Percentiles rank a stretch among this genome's conserved stretches.
phyloP scores from a whole-genome alignment of 2,113 vertebrate genomes.

The Corythaeola cristata region DNA sequence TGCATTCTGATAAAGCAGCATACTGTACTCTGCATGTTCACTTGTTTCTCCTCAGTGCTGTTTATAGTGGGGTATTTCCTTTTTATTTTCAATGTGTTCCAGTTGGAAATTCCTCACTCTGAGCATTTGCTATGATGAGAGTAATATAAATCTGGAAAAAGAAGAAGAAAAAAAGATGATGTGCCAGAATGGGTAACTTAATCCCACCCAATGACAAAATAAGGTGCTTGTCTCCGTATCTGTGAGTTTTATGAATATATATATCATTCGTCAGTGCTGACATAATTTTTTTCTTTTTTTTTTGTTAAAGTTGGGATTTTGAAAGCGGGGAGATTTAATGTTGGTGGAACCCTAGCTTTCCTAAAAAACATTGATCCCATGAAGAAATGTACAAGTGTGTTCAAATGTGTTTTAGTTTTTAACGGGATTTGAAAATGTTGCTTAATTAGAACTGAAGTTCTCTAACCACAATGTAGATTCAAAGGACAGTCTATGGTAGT shows the following conservation, averaged over 20 bases:
- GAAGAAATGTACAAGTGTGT: background rate
- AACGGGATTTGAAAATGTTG: background rate
- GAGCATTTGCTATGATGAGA: conserved; percentile 12
- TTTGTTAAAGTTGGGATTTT: background rate
- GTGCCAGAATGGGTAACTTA: conserved; percentile 29
- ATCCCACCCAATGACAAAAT: conserved; percentile 13
- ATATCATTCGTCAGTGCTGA: background rate
- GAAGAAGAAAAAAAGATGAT: background rate
- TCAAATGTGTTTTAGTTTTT: background rate
- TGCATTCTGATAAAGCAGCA: background rate
- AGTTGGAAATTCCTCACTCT: conserved; percentile 40
- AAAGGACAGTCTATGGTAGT: background rate
- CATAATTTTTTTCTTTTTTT: background rate
- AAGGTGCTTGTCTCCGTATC: conserved; percentile 37
- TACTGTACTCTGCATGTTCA: background rate
- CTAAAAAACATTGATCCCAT: background rate
- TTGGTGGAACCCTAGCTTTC: background rate
- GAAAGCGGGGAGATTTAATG: background rate
- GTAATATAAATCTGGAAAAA: conserved; percentile 37
- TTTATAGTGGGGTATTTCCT: conserved; percentile 54
- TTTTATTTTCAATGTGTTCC: conserved; percentile 46
- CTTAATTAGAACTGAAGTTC: background rate
- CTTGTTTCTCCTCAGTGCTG: conserved; percentile 17
- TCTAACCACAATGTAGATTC: background rate
- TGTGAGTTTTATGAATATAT: conserved; percentile 37